Evolutionary conservation across 2,797 vertebrate species (phyloP), one percentile per base, ranked within the genome.

Genomic region (Anomalospiza imberbis): DNA sequence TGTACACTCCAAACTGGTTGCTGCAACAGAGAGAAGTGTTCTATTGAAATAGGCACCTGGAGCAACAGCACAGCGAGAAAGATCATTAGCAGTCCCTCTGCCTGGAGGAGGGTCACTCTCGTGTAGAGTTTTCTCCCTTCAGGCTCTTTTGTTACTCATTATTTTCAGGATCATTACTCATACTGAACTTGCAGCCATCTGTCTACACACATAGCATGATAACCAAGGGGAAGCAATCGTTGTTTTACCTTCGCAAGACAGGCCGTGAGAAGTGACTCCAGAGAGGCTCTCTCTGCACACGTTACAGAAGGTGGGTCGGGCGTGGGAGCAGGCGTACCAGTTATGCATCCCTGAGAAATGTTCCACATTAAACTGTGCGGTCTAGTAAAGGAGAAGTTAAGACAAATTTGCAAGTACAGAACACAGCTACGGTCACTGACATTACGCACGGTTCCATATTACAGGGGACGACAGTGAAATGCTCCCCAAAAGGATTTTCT

Each of bases 321-420:
- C 99, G 7, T 99, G 99, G 97, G 99, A 99, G 98, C 99, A 99
- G 98, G 99, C 99, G 95, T 99, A 99, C 99, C 99, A 99, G 98
- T 99, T 99, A 98, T 99, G 99, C 99, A 99, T 99, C 98, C 99
- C 99, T 99, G 99, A 99, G 99, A 99, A 99, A 99, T 99, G 99
- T 98, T 99, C 99, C 99, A 99, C 98, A 97, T 99, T 99, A 98
- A 99, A 99, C 98, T 99, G 99, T 98, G 99, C 99, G 94, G 99
- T 99, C 99, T 99, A 98, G 96, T 97, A 98, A 98, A 98, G 94
- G 96, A 99, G 97, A 99, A 94, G 97, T 98, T 96, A 96, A 98
- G 97, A 98, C 94, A 98, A 97, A 98, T 98, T 98, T 98, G 98
- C 97, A 98, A 97, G 89, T 94, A 97, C 92, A 97, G 94, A 95